Conservation (phyloP, 1,140 invertebrate species). For the Zaprionus davidi region DNA sequence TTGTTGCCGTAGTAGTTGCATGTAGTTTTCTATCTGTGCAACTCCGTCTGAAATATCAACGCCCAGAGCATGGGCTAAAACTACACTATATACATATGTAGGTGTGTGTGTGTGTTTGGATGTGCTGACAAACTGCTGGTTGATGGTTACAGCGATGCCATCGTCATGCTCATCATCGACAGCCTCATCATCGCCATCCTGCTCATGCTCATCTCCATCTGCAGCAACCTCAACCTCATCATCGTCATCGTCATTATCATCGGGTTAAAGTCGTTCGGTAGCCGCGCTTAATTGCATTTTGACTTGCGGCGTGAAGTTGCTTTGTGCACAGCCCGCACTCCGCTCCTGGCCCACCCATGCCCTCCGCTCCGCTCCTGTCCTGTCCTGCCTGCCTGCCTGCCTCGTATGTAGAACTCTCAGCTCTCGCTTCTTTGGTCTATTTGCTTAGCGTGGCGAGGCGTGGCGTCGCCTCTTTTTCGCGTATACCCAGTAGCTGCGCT, state of each 20-base stretch:
- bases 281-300: constrained; percentile 81
- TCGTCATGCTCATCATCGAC: constrained; percentile 37
- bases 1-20: constrained; percentile 29
- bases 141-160: constrained; percentile 68
- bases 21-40: constrained; percentile 75
- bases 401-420: constrained; percentile 55
- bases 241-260: constrained; percentile 13
- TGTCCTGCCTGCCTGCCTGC: neutral
- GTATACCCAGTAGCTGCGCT: constrained; percentile 71
- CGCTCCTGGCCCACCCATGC: neutral
- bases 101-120: constrained; percentile 17
- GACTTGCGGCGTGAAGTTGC: constrained; percentile 80
- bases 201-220: constrained; percentile 1
- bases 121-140: constrained; percentile 66
- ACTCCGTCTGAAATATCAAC: constrained; percentile 76
- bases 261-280: constrained; percentile 60
- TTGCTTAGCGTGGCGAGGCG: constrained; percentile 70
- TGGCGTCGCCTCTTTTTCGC: constrained; percentile 68
- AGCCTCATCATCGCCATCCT: constrained; percentile 18
- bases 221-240: neutral
- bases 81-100: constrained; percentile 5
- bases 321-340: constrained; percentile 39
- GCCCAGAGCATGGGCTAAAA: constrained; percentile 62
- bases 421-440: constrained; percentile 60
- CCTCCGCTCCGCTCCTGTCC: neutral